Conservation (phyloP, 2,888 invertebrate genomes). For the Tetanocera ferruginea region DNA sequence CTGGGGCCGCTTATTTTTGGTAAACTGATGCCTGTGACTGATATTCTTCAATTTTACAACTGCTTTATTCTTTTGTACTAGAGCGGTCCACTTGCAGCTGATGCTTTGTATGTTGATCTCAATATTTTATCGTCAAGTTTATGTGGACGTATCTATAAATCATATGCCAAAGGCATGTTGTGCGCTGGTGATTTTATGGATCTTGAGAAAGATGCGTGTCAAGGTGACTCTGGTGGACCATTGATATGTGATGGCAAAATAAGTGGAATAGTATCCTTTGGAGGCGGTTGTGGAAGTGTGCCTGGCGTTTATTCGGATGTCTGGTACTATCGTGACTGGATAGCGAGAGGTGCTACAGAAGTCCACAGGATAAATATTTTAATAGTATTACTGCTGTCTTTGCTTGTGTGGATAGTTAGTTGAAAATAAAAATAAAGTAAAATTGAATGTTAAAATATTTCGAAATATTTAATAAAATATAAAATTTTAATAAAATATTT, state of each 20-base stretch:
- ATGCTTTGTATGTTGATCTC: constrained; percentile 38
- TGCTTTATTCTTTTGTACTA: background rate
- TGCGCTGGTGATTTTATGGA: constrained; percentile 33
- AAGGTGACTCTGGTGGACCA: constrained; percentile 51
- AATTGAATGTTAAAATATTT: no score
- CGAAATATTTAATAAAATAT: no score
- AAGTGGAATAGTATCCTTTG: constrained; percentile 46
- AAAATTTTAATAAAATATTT: no score
- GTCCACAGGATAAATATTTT: no score
- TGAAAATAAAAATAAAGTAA: no score
- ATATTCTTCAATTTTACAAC: no score
- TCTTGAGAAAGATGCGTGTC: constrained; percentile 38
- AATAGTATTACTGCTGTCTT: no score
- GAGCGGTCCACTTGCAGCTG: constrained; percentile 49
- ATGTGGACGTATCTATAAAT: constrained; percentile 28
- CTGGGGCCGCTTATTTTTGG: constrained; percentile 51
- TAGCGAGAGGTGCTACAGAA: background rate
- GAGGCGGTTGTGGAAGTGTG: background rate
- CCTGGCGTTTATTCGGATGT: constrained; percentile 23
- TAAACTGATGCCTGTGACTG: constrained; percentile 30
- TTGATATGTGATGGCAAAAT: constrained; percentile 47
- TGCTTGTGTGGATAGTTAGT: no score
- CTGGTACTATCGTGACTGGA: constrained; percentile 22
- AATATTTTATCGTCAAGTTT: background rate
- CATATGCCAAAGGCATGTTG: constrained; percentile 26